phyloP scores from a whole-genome alignment of 2,797 vertebrate genomes.

The Alcedo quadribrachys region DNA sequence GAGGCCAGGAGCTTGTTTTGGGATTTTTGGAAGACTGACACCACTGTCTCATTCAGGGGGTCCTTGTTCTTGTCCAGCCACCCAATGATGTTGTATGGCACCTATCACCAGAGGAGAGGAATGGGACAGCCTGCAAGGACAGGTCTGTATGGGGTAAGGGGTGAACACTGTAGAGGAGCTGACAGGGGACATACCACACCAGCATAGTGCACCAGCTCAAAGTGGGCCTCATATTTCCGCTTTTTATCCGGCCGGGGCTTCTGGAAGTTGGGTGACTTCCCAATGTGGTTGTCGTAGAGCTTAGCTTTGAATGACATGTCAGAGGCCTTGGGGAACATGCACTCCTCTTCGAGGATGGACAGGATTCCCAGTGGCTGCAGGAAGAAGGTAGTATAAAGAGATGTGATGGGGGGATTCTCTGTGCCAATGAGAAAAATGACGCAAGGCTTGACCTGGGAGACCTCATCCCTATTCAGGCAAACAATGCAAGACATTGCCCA shows the following conservation, averaged over 20 bases:
- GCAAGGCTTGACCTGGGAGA: neutral
- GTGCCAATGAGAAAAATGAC: neutral
- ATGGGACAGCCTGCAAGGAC: neutral
- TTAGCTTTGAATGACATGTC: slow-evolving; percentile 93
- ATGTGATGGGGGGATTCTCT: neutral
- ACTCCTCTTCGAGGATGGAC: slow-evolving; percentile 96
- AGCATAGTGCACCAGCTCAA: slow-evolving; percentile 92
- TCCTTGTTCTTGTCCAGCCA: slow-evolving; percentile 97
- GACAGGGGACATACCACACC: slow-evolving; percentile 86
- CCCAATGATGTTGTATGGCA: slow-evolving; percentile 90
- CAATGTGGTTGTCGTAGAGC: slow-evolving; percentile 92
- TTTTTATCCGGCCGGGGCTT: slow-evolving; percentile 92
- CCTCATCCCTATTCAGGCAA: neutral
- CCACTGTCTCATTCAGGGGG: slow-evolving; percentile 92
- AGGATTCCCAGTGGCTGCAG: slow-evolving; percentile 91
- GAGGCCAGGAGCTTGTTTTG: slow-evolving; percentile 88
- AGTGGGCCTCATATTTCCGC: slow-evolving; percentile 91
- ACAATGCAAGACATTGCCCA: neutral
- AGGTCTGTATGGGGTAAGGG: neutral
- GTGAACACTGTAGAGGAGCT: neutral
- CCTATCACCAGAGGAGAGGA: slow-evolving; percentile 73
- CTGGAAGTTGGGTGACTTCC: slow-evolving; percentile 93
- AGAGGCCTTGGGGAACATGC: slow-evolving; percentile 95
- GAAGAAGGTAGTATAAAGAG: neutral
- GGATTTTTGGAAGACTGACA: slow-evolving; percentile 89